Conservation (phyloP, 2,888 invertebrate species). For the Acleris cristana region DNA sequence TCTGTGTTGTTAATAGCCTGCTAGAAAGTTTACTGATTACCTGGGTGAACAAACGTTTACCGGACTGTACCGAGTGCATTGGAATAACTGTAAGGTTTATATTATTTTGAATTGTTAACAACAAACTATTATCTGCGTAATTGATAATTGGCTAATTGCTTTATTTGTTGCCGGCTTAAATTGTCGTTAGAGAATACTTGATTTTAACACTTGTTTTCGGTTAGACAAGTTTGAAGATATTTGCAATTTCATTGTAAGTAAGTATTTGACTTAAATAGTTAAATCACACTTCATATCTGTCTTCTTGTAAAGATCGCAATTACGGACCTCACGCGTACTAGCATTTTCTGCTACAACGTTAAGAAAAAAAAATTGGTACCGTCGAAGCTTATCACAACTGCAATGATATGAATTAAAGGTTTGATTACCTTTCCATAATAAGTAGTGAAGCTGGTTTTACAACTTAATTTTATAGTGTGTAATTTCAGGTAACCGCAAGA, state of each 20-base stretch:
- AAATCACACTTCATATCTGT: too few relatives aligned
- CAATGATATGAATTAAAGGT: constrained; percentile 7
- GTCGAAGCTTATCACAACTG: background rate
- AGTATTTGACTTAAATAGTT: too few relatives aligned
- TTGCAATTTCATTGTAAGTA: background rate
- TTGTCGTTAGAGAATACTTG: background rate
- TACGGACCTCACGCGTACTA: too few relatives aligned
- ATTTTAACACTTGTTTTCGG: background rate
- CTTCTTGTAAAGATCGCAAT: too few relatives aligned
- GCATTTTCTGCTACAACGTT: too few relatives aligned
- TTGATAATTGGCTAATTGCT: constrained; percentile 5
- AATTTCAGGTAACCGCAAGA: background rate
- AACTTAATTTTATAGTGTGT: background rate
- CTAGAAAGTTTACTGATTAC: constrained; percentile 62
- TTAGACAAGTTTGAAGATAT: background rate
- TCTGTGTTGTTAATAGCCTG: constrained; percentile 42
- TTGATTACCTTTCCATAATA: constrained; percentile 11
- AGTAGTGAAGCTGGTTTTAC: constrained; percentile 16
- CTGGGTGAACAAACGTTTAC: constrained; percentile 55
- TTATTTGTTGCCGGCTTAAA: constrained; percentile 1
- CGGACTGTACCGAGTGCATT: constrained; percentile 53
- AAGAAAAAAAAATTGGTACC: background rate
- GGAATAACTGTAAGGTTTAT: constrained; percentile 73
- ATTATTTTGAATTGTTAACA: constrained; percentile 37
- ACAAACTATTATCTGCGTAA: background rate